phyloP scores from a whole-genome alignment of 1,140 invertebrate genomes.

The Cydia fagiglandana region DNA sequence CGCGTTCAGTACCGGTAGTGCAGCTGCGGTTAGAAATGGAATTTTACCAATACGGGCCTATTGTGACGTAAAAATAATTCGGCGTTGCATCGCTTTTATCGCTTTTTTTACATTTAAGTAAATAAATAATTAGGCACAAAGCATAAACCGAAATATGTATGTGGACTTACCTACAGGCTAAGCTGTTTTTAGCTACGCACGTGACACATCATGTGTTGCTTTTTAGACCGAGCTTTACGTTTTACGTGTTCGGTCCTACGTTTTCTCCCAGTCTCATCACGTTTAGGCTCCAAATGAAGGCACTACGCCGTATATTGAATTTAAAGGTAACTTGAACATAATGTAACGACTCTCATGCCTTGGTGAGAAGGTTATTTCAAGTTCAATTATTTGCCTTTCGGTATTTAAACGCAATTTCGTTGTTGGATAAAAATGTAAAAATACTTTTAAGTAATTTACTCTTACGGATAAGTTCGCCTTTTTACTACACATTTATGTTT shows the following conservation, averaged over 20 bases:
- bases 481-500: too few species aligned
- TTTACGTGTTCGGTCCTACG: conserved; percentile 9
- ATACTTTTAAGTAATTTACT: too few species aligned
- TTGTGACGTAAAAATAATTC: too few species aligned
- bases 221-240: background rate
- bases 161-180: background rate
- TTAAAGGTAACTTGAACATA: background rate
- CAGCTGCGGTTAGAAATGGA: too few species aligned
- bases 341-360: background rate
- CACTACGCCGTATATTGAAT: conserved; percentile 22
- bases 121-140: too few species aligned
- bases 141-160: too few species aligned
- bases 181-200: background rate
- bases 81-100: too few species aligned
- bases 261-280: conserved; percentile 10
- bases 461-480: too few species aligned
- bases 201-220: background rate
- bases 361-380: background rate
- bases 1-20: too few species aligned
- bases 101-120: too few species aligned
- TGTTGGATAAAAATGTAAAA: conserved; percentile 8
- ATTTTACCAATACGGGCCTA: too few species aligned
- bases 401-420: background rate
- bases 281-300: conserved; percentile 19
- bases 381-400: background rate